Base-by-base conservation (phyloP, 2,888 invertebrate species). In the Magallana nippona region DNA sequence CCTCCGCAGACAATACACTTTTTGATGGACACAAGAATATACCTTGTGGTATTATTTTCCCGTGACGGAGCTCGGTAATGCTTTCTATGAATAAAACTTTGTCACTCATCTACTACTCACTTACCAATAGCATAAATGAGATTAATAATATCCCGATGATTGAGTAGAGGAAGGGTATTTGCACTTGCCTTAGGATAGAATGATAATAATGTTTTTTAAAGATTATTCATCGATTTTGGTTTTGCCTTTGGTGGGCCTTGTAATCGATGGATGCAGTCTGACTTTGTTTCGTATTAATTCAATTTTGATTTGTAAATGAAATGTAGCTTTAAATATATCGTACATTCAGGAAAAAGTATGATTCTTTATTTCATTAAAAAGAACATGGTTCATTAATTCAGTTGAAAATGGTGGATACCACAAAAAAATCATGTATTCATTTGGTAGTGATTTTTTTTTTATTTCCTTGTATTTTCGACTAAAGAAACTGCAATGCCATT, bases 181-280 rank as follows among this genome's bases (percentile, higher is more conserved):
- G 22, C 71, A 71, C 13, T 71, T 22, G 71, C 71, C 71, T 22
- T 15, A 27, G 71, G 71, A 71, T 15, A 71, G 32, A 71, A 71
- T 71, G 32, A 71, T 71, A 71, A 71, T 71, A 71, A 71, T 71
- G 71, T 71, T 27, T 71, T 71, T 71, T 71, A 71, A 71, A 71
- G 71, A 71, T 71, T 71, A 71, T 71, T 15, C 71, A 71, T 71
- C 27, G 71, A 71, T 71, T 71, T 71, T 71, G 32, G 22, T 32
- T 71, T 19, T 71, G 71, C 71, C 71, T 27, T 71, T 27, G 71
- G 71, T 71, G 71, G 27, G 27, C 22, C 17, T 71, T 71, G 11
- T 27, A 71, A 71, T 71, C 71, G 15, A 71, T 71, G 32, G 32
- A 71, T 71, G 27, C 27, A 71, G 71, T 71, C 71, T 71, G 27